Conservation (phyloP, 2,888 invertebrate species). For the Lasioglossum zephyrum region DNA sequence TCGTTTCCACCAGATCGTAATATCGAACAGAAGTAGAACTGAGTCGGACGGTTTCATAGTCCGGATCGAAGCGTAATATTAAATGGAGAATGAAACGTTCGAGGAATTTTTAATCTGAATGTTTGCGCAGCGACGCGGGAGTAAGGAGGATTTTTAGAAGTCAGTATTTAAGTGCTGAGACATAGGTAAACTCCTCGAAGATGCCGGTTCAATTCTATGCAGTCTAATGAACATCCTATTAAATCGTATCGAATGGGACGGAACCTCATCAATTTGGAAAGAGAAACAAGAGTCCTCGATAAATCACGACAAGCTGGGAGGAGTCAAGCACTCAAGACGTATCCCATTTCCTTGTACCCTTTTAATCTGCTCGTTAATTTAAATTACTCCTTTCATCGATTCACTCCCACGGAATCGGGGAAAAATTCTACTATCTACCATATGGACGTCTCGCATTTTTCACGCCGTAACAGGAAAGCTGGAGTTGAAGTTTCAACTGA, state of each 20-base stretch:
- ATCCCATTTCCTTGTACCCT: constrained; percentile 22
- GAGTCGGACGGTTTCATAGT: neutral
- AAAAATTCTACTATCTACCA: neutral
- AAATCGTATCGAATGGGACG: constrained; percentile 18
- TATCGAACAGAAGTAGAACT: neutral
- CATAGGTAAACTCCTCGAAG: neutral
- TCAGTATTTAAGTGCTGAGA: neutral
- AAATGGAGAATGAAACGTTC: neutral
- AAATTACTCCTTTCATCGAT: constrained; percentile 24
- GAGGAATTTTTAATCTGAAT: neutral
- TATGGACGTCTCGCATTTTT: constrained; percentile 1
- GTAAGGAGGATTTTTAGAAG: neutral
- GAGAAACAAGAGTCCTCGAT: constrained; percentile 14
- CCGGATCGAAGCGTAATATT: neutral
- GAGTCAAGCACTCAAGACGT: constrained; percentile 33
- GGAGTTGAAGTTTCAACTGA: neutral
- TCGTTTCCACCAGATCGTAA: neutral
- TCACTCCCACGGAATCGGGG: neutral
- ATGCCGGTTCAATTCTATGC: neutral
- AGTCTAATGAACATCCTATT: constrained; percentile 11
- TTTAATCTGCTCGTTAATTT: constrained; percentile 36
- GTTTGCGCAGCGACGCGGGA: neutral
- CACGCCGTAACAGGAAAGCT: neutral
- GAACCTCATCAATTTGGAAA: constrained; percentile 17
- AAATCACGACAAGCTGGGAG: constrained; percentile 22